Percentiles rank a stretch among this genome's conserved stretches.
These are phyloP conservation scores for Triplophysa dalaica DNA, from an alignment of 2,113 vertebrate genomes.

Conservation along the genomic window DNA sequence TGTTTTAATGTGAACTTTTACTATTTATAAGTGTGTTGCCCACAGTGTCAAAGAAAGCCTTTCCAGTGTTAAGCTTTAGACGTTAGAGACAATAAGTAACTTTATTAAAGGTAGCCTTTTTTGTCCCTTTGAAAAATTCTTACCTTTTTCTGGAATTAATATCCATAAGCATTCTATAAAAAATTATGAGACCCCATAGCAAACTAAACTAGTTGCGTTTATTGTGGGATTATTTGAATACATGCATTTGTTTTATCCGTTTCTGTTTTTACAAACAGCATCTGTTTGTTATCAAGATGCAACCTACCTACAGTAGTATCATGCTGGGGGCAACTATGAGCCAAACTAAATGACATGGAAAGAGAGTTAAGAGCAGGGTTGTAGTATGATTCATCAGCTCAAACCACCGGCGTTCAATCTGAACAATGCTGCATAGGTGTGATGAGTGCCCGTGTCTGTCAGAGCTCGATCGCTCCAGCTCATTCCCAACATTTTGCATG, in stretches of 20 bases:
- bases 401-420: not conserved
- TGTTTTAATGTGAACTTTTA: not conserved
- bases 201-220: not conserved
- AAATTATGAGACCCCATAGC: not conserved
- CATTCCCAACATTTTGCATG: constrained; percentile 1
- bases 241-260: not conserved
- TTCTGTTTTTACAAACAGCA: not conserved
- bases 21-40: not conserved
- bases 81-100: not conserved
- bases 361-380: constrained; percentile 2
- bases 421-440: constrained; percentile 1
- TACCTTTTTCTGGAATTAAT: not conserved
- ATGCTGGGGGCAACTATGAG: constrained; percentile 6
- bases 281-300: not conserved
- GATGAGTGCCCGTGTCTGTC: not conserved
- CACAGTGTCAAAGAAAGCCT: not conserved
- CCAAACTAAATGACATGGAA: not conserved
- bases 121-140: constrained; percentile 30
- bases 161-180: not conserved
- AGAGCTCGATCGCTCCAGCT: constrained; percentile 16
- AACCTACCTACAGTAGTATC: constrained; percentile 1
- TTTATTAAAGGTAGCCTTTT: constrained; percentile 19
- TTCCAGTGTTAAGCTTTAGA: constrained; percentile 6
- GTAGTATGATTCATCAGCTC: constrained; percentile 17
- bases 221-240: not conserved